Percentiles rank a stretch among this genome's conserved stretches.
These are phyloP conservation scores for Parnassius mnemosyne DNA, from an alignment of 2,888 invertebrate genomes.

Conservation along the genomic window DNA sequence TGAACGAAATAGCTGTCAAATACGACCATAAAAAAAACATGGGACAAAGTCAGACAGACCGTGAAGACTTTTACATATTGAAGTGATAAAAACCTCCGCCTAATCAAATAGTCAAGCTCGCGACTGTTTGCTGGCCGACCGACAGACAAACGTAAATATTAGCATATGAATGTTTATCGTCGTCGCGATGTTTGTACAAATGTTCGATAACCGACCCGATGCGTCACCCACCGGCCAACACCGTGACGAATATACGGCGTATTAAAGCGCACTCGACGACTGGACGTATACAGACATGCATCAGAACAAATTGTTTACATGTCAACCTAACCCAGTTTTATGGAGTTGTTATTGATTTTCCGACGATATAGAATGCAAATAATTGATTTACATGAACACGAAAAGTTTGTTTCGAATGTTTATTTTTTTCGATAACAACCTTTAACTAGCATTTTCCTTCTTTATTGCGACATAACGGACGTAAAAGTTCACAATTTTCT, in stretches of 20 bases:
- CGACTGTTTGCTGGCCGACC: slow-evolving; percentile 17
- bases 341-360: slow-evolving; percentile 16
- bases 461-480: too few species aligned
- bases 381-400: slow-evolving; percentile 14
- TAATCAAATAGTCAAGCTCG: slow-evolving; percentile 18
- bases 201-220: slow-evolving; percentile 22
- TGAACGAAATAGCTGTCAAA: too few species aligned
- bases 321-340: slow-evolving; percentile 19
- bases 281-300: neutral
- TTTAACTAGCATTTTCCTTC: too few species aligned
- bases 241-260: slow-evolving; percentile 16
- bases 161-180: slow-evolving; percentile 25
- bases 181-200: slow-evolving; percentile 21
- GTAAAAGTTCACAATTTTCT: too few species aligned
- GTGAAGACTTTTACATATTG: slow-evolving; percentile 14
- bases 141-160: slow-evolving; percentile 27
- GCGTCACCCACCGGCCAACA: slow-evolving; percentile 17
- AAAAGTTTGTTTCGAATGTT: neutral
- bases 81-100: slow-evolving; percentile 20
- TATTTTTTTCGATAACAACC: too few species aligned
- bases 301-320: slow-evolving; percentile 4
- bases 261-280: neutral
- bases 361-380: slow-evolving; percentile 16
- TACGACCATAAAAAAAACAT: neutral
- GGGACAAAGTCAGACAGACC: neutral